Evolutionary conservation across 2,113 vertebrate genomes (phyloP), one percentile per base, ranked within the genome.

Genomic region (Calyptommatus sinebrachiatus): DNA sequence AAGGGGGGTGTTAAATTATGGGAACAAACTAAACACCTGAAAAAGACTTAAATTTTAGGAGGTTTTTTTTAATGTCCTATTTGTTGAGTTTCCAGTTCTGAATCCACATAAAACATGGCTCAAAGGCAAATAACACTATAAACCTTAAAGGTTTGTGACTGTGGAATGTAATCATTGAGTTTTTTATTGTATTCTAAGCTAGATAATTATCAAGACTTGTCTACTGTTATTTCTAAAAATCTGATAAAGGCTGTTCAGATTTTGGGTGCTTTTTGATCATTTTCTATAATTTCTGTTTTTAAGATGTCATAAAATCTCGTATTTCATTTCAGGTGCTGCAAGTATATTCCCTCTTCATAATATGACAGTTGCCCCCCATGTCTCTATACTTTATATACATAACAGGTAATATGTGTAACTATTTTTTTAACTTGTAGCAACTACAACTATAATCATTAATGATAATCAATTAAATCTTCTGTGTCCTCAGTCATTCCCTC

Each of bases 201-300:
- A 28, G 68, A 46, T 68, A 60, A 57, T 66, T 61, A 31, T 73
- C 7, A 66, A 6, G 18, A 7, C 26, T 41, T 26, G 24, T 41
- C 31, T 46, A 12, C 5, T 41, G 29, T 68, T 6, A 11, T 82
- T 81, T 83, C 62, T 73, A 79, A 14, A 28, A 69, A 66, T 77
- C 60, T 45, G 41, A 11, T 63, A 75, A 62, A 63, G n/a, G n/a
- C 3, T 79, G n/a, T 66, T 65, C 28, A 50, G 60, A 48, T 12
- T 53, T 35, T 8, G 28, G 50, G 7, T 72, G 8, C 5, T 18
- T 71, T 79, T 60, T n/a, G 62, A 12, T 72, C 26, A 53, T 53
- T 57, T 21, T 26, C 70, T n/a, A 48, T 72, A n/a, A 24, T 12
- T 72, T 12, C 28, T 28, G 63, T 62, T 48, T 29, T 68, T 12